phyloP scores from a whole-genome alignment of 1,140 invertebrate species.

The Phymorhynchus buccinoides region DNA sequence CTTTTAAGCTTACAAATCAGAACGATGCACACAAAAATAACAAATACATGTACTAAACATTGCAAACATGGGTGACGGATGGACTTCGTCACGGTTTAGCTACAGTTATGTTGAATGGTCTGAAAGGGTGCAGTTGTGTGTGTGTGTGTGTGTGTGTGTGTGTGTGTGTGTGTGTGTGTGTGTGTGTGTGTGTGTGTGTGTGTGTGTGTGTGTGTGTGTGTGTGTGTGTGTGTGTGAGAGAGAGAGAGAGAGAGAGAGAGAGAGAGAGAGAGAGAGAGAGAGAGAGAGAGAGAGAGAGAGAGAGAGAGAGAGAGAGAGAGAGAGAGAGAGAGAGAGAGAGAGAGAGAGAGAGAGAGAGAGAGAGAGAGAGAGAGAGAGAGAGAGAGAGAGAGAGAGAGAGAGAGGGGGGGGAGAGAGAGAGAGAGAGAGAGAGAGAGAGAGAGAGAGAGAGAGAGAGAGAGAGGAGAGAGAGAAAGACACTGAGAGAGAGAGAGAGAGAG shows the following conservation, averaged over 20 bases:
- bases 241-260: constrained; percentile 16
- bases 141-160: background rate
- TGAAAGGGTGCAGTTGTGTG: no score
- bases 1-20: no score
- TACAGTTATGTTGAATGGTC: no score
- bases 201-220: constrained; percentile 8
- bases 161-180: background rate
- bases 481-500: constrained; percentile 21
- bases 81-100: background rate
- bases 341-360: constrained; percentile 21
- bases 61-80: background rate
- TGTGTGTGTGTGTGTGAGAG: constrained; percentile 18
- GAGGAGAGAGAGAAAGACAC: background rate
- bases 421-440: background rate
- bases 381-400: background rate
- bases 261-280: constrained; percentile 24
- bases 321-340: constrained; percentile 26
- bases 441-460: constrained; percentile 14
- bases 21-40: no score
- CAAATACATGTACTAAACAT: background rate
- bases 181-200: background rate
- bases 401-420: background rate
- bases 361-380: background rate
- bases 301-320: background rate
- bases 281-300: constrained; percentile 20